phyloP scores from a whole-genome alignment of 2,113 vertebrate species.

The Choloepus hoffmanni region DNA sequence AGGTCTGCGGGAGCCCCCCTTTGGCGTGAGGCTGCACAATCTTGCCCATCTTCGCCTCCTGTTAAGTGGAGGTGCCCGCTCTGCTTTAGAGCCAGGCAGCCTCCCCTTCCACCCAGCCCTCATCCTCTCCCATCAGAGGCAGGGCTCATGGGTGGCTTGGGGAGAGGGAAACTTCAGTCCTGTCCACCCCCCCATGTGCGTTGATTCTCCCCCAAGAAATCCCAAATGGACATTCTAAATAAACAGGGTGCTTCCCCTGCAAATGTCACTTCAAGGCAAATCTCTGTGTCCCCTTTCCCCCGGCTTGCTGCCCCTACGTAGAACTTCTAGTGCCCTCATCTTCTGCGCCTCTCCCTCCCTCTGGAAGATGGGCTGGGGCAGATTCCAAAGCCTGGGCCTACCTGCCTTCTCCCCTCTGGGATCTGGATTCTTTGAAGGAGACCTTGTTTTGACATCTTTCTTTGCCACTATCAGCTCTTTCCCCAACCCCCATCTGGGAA shows the following conservation, averaged over 20 bases:
- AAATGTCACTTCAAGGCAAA: constrained; percentile 32
- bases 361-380: neutral
- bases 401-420: neutral
- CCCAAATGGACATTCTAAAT: neutral
- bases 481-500: neutral
- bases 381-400: neutral
- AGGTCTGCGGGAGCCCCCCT: neutral
- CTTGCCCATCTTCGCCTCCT: neutral
- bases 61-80: neutral
- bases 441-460: neutral
- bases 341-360: neutral
- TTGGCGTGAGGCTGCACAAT: neutral
- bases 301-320: neutral
- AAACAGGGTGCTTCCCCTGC: neutral
- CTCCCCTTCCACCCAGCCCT: neutral
- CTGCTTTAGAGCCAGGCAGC: neutral
- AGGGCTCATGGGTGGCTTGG: neutral
- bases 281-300: neutral
- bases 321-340: neutral
- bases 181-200: neutral
- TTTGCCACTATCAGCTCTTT: neutral
- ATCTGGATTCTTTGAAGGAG: neutral
- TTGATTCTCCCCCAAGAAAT: neutral
- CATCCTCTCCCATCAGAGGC: neutral
- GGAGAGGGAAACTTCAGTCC: neutral